Percentiles rank a stretch among this genome's conserved stretches.
phyloP scores from a whole-genome alignment of 37 sponge, comb jelly and placozoan species.

The Halisarca cf. caerulea region DNA sequence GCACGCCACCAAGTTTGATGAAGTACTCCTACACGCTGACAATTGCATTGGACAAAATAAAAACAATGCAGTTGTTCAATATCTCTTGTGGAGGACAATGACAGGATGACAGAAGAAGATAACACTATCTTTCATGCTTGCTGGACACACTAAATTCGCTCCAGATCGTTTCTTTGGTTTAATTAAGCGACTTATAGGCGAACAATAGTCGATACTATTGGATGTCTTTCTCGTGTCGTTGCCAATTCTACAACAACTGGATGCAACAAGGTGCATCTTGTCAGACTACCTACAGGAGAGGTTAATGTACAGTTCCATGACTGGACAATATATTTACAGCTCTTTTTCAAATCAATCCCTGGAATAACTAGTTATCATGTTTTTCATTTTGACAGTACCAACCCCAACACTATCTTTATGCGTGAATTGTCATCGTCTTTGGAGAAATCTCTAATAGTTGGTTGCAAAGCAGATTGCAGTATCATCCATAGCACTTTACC shows the following conservation, averaged over 20 bases:
- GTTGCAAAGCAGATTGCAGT: no score
- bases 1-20: not conserved
- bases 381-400: not conserved
- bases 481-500: not conserved
- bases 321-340: not conserved
- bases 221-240: not conserved
- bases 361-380: slow-evolving; percentile 8
- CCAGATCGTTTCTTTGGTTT: not conserved
- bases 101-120: no score
- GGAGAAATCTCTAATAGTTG: no score
- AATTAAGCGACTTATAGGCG: not conserved
- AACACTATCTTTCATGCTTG: not conserved
- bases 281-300: not conserved
- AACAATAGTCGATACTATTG: not conserved
- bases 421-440: not conserved
- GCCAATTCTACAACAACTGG: not conserved
- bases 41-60: slow-evolving; percentile 6
- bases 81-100: no score
- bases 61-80: no score
- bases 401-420: not conserved
- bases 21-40: not conserved
- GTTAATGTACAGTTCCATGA: not conserved
- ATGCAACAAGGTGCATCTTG: not conserved
- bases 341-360: not conserved
- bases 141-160: not conserved